Percentiles rank a stretch among this genome's conserved stretches.
These are phyloP conservation scores for Psephotus haematonotus DNA, from an alignment of 2,113 vertebrate species.

Conservation along the genomic window DNA sequence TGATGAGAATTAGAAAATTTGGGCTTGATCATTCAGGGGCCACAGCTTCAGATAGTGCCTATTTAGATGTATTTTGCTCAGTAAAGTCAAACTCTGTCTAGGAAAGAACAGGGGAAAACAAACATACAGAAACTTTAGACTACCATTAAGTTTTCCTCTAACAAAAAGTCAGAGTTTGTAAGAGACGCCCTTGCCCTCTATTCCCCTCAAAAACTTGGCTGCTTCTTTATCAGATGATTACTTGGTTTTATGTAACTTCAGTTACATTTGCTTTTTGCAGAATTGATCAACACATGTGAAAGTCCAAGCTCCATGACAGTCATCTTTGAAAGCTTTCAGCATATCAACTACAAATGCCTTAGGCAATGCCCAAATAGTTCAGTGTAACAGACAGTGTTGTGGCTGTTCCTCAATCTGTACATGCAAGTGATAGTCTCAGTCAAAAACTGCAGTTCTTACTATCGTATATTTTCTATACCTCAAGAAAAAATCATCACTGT, in stretches of 20 bases:
- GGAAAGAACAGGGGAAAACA: rapidly evolving
- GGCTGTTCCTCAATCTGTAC: background rate
- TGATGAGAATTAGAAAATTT: background rate
- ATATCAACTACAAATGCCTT: background rate
- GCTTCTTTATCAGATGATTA: background rate
- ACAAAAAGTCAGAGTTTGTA: background rate
- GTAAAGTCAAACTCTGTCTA: background rate
- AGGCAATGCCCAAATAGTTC: background rate
- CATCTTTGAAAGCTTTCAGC: background rate
- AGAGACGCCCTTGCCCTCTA: background rate
- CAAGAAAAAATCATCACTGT: background rate
- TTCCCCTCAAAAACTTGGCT: background rate
- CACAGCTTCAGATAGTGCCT: background rate
- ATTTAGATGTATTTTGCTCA: background rate
- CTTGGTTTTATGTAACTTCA: background rate
- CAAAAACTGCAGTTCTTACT: background rate
- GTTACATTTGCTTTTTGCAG: background rate
- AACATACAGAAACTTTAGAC: background rate
- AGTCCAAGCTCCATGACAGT: background rate
- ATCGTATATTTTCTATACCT: background rate
- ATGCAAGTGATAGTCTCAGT: background rate
- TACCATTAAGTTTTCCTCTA: background rate
- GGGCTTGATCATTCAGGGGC: background rate
- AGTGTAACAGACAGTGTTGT: background rate
- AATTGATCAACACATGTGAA: background rate